These are phyloP conservation scores for Anthopleura sola DNA, from an alignment of 64 coral and sea anemone species.

Conservation along the genomic window DNA sequence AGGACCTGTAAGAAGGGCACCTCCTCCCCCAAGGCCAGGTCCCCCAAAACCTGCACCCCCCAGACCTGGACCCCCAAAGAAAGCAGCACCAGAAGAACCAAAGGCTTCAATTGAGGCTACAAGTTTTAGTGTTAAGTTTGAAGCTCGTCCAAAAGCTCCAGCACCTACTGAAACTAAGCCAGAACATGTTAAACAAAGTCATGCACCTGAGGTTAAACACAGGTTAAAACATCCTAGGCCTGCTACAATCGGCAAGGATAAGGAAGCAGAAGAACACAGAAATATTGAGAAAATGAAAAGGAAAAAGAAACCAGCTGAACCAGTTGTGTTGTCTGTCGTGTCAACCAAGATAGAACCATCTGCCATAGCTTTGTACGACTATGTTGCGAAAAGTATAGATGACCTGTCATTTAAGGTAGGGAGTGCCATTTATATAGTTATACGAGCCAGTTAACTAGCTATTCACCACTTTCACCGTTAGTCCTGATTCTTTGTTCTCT, in stretches of 20 bases:
- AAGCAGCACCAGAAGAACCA: neutral
- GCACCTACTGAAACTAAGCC: neutral
- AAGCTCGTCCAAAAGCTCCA: neutral
- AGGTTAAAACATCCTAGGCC: neutral
- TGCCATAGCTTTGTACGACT: conserved; percentile 81
- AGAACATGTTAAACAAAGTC: neutral
- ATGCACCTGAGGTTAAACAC: neutral
- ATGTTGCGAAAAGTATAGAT: conserved; percentile 53
- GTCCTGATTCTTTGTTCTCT: too few species aligned
- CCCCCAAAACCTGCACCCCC: conserved; percentile 21
- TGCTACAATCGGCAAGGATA: conserved; percentile 11
- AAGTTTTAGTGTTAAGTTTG: neutral
- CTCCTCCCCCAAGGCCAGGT: conserved; percentile 42
- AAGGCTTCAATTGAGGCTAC: neutral
- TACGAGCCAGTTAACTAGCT: neutral
- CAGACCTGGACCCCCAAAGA: conserved; percentile 33
- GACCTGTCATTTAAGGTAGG: conserved; percentile 77
- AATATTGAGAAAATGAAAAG: neutral
- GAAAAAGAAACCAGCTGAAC: conserved; percentile 5
- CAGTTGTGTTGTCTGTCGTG: conserved; percentile 44
- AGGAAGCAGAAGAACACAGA: conserved; percentile 4
- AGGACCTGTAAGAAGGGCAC: conserved; percentile 36
- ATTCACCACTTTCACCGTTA: too few species aligned
- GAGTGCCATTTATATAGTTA: too few species aligned
- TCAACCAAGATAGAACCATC: conserved; percentile 80